These are phyloP conservation scores for Chloropsis hardwickii DNA, from an alignment of 2,113 vertebrate genomes.

Conservation along the genomic window DNA sequence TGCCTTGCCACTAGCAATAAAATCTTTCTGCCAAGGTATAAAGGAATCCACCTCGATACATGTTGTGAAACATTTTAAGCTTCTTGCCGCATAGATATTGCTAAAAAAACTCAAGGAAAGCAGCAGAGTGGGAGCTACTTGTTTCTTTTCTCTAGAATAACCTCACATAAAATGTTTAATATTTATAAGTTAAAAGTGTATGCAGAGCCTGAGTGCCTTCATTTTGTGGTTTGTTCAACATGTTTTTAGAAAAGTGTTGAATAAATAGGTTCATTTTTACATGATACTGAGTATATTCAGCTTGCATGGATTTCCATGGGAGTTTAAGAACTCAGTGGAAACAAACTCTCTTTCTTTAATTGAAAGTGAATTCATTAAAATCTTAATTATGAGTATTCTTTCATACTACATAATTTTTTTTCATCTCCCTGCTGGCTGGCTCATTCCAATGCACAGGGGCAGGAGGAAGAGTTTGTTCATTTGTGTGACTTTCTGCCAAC, in stretches of 20 bases:
- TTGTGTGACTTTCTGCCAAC: constrained; percentile 70
- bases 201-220: background rate
- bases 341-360: background rate
- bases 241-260: background rate
- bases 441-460: background rate
- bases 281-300: background rate
- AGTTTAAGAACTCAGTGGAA: background rate
- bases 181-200: constrained; percentile 22
- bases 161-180: constrained; percentile 14
- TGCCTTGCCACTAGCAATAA: constrained; percentile 14
- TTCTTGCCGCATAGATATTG: background rate
- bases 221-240: constrained; percentile 10
- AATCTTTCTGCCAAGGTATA: background rate
- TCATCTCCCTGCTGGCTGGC: background rate
- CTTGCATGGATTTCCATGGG: background rate
- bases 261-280: background rate
- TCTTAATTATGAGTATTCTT: constrained; percentile 17
- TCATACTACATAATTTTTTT: background rate
- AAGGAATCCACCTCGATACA: constrained; percentile 38
- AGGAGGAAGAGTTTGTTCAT: constrained; percentile 33
- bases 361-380: background rate
- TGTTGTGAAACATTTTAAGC: constrained; percentile 28
- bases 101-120: constrained; percentile 2
- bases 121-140: background rate
- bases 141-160: constrained; percentile 21